Evolutionary conservation across 2,888 invertebrate genomes (phyloP).

Genomic region (Drosophila ustulata): DNA sequence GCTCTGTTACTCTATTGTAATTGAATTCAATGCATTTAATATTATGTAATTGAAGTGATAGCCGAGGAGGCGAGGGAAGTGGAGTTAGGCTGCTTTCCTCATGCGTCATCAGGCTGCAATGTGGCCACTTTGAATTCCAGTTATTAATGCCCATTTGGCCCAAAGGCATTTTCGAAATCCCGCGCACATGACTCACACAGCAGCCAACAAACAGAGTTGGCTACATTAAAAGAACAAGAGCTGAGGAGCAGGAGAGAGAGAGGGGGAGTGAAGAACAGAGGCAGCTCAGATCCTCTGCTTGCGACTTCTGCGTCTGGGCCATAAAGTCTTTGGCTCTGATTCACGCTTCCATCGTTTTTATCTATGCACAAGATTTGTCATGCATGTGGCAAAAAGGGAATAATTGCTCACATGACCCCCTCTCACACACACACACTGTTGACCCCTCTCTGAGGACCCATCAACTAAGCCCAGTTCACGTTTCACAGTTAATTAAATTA

Average conservation of each 20-base stretch:
- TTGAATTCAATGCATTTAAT: conserved; percentile 45
- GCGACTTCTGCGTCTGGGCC: conserved; percentile 21
- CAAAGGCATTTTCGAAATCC: conserved; percentile 54
- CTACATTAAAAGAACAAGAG: not conserved
- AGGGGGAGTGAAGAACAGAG: not conserved
- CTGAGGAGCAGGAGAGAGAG: not conserved
- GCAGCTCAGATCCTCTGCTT: conserved; percentile 24
- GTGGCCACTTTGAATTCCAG: conserved; percentile 35
- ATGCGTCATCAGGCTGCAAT: conserved; percentile 53
- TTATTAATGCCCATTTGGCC: conserved; percentile 56
- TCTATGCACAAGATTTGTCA: conserved; percentile 64
- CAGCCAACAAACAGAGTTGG: not conserved
- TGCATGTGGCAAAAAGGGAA: conserved; percentile 57
- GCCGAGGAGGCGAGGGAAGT: conserved; percentile 1
- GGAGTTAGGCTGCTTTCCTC: conserved; percentile 23
- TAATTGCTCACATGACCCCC: conserved; percentile 60
- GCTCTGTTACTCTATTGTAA: conserved; percentile 24
- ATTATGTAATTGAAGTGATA: conserved; percentile 42
- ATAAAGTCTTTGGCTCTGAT: conserved; percentile 55
- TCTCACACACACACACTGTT: conserved; percentile 3
- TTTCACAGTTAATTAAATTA: conserved; percentile 72
- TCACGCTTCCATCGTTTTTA: conserved; percentile 52
- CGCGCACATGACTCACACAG: conserved; percentile 57
- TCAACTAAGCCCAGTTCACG: conserved; percentile 19
- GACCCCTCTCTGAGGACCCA: conserved; percentile 13